Evolutionary conservation across 2,113 vertebrate species (phyloP).

Genomic region (Aptenodytes forsteri): DNA sequence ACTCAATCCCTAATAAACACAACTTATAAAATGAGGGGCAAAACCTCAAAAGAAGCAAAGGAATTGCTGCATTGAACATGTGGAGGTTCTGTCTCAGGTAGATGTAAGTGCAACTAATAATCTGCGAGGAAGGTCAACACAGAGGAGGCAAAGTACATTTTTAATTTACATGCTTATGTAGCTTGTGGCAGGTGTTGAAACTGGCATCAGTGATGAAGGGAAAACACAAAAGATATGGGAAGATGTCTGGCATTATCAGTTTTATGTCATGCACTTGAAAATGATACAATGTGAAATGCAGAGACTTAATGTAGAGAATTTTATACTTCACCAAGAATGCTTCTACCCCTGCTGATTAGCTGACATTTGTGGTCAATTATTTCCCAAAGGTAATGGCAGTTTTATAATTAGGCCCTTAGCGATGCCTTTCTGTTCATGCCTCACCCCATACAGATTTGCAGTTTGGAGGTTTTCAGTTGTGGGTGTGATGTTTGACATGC

Average conservation of each 20-base stretch:
- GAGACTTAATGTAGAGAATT: neutral
- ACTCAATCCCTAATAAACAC: neutral
- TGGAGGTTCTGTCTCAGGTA: neutral
- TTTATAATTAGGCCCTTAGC: conserved; percentile 23
- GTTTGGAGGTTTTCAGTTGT: neutral
- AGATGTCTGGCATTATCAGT: neutral
- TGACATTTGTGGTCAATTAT: neutral
- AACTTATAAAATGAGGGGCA: neutral
- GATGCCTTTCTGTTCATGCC: neutral
- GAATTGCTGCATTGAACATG: accelerated
- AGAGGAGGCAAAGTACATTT: neutral
- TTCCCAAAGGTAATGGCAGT: neutral
- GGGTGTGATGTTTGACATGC: neutral
- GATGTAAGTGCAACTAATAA: neutral
- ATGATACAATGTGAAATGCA: neutral
- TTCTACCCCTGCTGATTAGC: neutral
- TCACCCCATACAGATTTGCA: neutral
- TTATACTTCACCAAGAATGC: neutral
- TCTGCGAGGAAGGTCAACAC: neutral
- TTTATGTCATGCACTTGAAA: neutral
- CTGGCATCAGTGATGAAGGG: neutral
- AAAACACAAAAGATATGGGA: neutral
- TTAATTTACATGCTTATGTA: neutral
- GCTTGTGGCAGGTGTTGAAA: conserved; percentile 16
- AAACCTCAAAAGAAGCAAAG: too few relatives aligned